A percentile compares a stretch with the other conserved stretches of the same genome.
Evolutionary conservation across 2,797 vertebrate species (phyloP).

Genomic region (Catostomus latipinnis): DNA sequence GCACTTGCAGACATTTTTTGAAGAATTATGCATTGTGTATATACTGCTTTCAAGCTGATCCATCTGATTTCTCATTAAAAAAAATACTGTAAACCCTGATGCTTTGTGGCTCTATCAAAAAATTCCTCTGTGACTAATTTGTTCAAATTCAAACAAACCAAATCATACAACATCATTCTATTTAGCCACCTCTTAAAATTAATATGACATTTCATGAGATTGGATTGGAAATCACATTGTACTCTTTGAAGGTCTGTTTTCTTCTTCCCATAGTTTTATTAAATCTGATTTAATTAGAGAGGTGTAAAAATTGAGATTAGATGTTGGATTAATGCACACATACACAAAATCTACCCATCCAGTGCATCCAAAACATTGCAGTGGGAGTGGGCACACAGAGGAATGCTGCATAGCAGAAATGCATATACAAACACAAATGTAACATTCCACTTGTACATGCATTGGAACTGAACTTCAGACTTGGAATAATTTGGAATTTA

Average conservation of each 20-base stretch:
- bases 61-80: no score
- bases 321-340: background rate
- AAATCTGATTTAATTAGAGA: background rate
- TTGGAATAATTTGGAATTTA: background rate
- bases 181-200: no score
- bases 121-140: no score
- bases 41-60: no score
- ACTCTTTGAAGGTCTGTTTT: background rate
- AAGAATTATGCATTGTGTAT: no score
- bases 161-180: no score
- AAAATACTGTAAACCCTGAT: no score
- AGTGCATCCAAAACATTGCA: background rate
- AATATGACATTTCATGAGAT: no score
- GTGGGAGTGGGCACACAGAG: constrained; percentile 47
- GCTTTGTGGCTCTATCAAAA: no score
- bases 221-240: background rate
- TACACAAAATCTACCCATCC: background rate
- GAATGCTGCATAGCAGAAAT: constrained; percentile 48
- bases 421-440: constrained; percentile 7
- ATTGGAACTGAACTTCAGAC: constrained; percentile 12
- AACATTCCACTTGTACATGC: background rate
- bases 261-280: background rate
- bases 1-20: no score
- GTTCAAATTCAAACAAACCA: no score
- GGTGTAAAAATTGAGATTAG: background rate